Base-by-base conservation (phyloP, 2,797 vertebrate species). In the Sparus aurata region DNA sequence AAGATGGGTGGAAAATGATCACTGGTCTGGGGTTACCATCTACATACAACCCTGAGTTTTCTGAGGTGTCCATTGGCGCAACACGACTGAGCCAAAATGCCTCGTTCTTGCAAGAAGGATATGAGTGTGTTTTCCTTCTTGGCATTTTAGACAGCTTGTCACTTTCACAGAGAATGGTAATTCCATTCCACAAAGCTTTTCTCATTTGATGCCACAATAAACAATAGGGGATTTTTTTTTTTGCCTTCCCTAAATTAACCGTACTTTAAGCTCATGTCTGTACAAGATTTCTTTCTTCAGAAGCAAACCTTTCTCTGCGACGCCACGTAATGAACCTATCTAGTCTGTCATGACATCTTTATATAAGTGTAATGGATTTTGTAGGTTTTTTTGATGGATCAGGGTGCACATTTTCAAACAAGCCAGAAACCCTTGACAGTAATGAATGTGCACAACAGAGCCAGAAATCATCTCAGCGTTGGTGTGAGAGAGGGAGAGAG, bases 361-460 rank as follows among this genome's bases (percentile, higher is more conserved):
- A 65, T 80, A 75, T 68, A 63, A 77, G 85, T 79, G 59, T 79
- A 76, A 79, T 83, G 71, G 41, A 78, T 87, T 85, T 82, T 69
- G 77, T 77, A 45, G 34, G 41, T 64, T 78, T 84, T 84, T 34
- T 84, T 80, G 69, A 88, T 81, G 69, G 55, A 79, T 82, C 77
- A 79, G 68, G 53, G 80, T 75, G 84, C 76, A 83, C 71, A 79
- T 74, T 86, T 85, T 78, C 71, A 74, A 79, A 85, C 80, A 82
- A 60, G 77, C 62, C 72, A 74, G 60, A 85, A 85, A 84, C 80
- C 81, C 64, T 75, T 76, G 73, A 85, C 86, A 79, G 63, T 83
- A 87, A 86, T 85, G 75, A 89, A 83, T 79, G 80, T 75, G 71
- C 70, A 79, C 70, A 67, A 60, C 62, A 74, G 63, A 79, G 81